phyloP scores from a whole-genome alignment of 2,888 invertebrate genomes.

The Chouioia cunea region DNA sequence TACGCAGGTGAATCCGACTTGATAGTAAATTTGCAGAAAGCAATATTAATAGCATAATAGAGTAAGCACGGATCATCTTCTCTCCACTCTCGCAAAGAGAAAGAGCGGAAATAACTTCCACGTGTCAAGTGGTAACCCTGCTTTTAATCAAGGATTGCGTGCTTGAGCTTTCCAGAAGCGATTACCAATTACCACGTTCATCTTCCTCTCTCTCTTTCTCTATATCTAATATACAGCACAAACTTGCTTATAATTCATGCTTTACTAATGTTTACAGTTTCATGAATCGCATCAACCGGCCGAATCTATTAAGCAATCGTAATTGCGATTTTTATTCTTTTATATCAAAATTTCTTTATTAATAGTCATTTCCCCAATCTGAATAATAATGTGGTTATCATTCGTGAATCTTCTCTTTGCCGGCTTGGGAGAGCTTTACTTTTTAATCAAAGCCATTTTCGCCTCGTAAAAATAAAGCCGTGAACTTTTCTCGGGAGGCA shows the following conservation, averaged over 20 bases:
- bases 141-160: constrained; percentile 30
- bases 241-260: no score
- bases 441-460: no score
- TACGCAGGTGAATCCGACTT: constrained; percentile 36
- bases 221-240: not conserved
- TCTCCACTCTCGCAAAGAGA: not conserved
- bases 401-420: not conserved
- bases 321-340: not conserved
- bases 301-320: no score
- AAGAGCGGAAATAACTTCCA: constrained; percentile 6
- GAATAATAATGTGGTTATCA: not conserved
- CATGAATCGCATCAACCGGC: no score
- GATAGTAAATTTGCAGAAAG: constrained; percentile 55
- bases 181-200: constrained; percentile 19
- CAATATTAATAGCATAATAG: constrained; percentile 57
- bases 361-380: no score
- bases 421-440: no score
- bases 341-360: no score
- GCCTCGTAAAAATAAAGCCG: no score
- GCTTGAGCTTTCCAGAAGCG: constrained; percentile 17
- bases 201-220: not conserved
- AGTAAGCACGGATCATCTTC: constrained; percentile 44
- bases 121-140: constrained; percentile 32
- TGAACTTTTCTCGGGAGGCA: no score
- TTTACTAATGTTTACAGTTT: not conserved